Evolutionary conservation across 2,888 invertebrate species (phyloP).

Genomic region (Griposia aprilina): DNA sequence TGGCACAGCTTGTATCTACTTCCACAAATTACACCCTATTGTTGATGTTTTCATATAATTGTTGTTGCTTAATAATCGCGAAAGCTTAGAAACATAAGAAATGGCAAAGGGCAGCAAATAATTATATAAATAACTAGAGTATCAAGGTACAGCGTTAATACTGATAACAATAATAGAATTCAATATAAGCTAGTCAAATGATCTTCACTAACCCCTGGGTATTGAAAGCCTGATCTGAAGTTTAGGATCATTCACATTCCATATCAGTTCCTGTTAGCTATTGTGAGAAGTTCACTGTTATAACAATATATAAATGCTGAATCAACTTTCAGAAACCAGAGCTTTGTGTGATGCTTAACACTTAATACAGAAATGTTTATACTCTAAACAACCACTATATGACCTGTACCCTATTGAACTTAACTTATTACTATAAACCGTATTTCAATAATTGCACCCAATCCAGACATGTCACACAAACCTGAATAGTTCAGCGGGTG

Average conservation of each 20-base stretch:
- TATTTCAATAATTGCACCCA: slow-evolving; percentile 46
- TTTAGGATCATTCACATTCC: neutral
- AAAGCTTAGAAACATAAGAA: slow-evolving; percentile 29
- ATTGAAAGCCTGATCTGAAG: neutral
- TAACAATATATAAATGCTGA: neutral
- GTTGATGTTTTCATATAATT: neutral
- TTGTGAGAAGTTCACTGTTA: neutral
- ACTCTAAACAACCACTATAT: slow-evolving; percentile 20
- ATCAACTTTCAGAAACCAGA: slow-evolving; percentile 16
- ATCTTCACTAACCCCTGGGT: slow-evolving; percentile 9
- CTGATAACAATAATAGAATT: neutral
- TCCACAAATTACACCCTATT: slow-evolving; percentile 3
- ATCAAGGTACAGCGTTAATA: slow-evolving; percentile 12
- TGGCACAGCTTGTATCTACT: slow-evolving; percentile 19
- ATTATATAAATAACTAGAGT: slow-evolving; percentile 1
- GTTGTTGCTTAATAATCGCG: slow-evolving; percentile 17
- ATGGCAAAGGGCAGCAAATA: slow-evolving; percentile 33
- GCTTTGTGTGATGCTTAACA: slow-evolving; percentile 21
- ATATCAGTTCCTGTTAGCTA: neutral
- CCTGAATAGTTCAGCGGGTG: slow-evolving; percentile 95
- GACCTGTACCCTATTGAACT: slow-evolving; percentile 6
- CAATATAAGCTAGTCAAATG: slow-evolving; percentile 4
- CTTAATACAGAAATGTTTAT: slow-evolving; percentile 28
- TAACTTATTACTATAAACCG: slow-evolving; percentile 31
- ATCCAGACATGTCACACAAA: slow-evolving; percentile 79